Percentiles rank a stretch among this genome's conserved stretches.
phyloP scores from a whole-genome alignment of 2,113 vertebrate genomes.

The Megalops atlanticus region DNA sequence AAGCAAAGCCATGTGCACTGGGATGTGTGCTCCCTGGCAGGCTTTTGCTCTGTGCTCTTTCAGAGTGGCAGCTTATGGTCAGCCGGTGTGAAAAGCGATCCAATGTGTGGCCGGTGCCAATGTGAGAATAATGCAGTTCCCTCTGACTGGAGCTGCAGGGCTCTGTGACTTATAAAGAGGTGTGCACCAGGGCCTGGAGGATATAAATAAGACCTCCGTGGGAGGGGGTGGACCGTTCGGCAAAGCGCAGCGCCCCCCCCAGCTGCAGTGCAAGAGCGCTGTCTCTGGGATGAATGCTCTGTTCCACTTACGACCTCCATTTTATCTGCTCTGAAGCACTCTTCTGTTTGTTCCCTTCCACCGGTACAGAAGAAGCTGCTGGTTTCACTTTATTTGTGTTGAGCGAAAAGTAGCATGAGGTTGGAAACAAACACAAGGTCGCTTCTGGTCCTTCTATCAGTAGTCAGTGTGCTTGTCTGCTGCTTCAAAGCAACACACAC shows the following conservation, averaged over 20 bases:
- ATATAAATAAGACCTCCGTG: conserved; percentile 5
- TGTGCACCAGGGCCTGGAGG: not conserved
- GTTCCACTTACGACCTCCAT: not conserved
- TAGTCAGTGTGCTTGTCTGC: too few species aligned
- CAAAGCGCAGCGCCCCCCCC: not conserved
- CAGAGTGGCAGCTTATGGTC: not conserved
- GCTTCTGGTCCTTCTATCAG: too few species aligned
- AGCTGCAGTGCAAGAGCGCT: not conserved
- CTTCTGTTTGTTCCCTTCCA: not conserved
- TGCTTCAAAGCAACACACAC: too few species aligned
- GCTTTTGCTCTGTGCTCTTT: not conserved
- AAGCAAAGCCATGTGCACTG: not conserved
- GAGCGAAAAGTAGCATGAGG: not conserved
- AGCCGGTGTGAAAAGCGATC: not conserved
- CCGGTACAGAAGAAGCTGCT: not conserved
- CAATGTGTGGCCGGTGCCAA: not conserved
- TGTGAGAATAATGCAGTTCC: not conserved
- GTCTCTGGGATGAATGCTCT: not conserved
- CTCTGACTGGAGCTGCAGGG: not conserved
- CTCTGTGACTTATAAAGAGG: not conserved
- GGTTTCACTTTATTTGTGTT: not conserved
- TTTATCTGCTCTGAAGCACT: not conserved
- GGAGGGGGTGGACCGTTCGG: not conserved
- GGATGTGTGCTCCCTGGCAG: not conserved
- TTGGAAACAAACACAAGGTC: not conserved